Percentiles rank a stretch among this genome's conserved stretches.
phyloP scores from a whole-genome alignment of 2,888 invertebrate genomes.

The Diabrotica balteata region DNA sequence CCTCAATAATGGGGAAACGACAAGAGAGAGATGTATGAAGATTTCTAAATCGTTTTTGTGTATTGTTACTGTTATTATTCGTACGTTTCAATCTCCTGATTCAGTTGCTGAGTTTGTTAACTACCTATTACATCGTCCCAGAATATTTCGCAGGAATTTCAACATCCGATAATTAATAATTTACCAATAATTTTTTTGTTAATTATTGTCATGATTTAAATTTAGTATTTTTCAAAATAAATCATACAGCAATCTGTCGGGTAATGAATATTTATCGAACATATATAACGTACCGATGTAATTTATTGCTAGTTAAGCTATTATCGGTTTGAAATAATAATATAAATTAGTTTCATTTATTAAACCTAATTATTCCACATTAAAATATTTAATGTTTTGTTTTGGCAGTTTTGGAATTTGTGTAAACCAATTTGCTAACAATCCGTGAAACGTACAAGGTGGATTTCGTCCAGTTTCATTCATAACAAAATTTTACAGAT shows the following conservation, averaged over 20 bases:
- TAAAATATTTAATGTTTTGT: conserved; percentile 1
- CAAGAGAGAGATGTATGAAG: too few relatives aligned
- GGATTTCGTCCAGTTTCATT: background rate
- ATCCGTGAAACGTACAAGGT: background rate
- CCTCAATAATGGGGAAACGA: too few relatives aligned
- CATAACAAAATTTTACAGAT: background rate
- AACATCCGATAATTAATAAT: too few relatives aligned
- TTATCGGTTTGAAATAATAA: conserved; percentile 6
- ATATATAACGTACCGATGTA: background rate
- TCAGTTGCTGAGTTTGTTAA: too few relatives aligned
- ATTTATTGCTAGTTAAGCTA: conserved; percentile 2
- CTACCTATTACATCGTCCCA: too few relatives aligned
- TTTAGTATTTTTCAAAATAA: too few relatives aligned
- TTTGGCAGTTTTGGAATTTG: background rate
- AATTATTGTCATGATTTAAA: too few relatives aligned
- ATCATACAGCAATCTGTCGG: background rate
- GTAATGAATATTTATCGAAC: conserved; percentile 7
- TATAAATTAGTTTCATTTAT: conserved; percentile 5
- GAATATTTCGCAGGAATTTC: too few relatives aligned
- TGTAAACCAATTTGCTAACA: background rate
- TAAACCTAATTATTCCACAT: conserved; percentile 1
- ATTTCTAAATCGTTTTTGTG: too few relatives aligned
- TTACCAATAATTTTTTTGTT: too few relatives aligned
- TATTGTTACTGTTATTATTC: too few relatives aligned
- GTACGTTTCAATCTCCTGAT: too few relatives aligned